Base-by-base conservation (phyloP, 2,888 invertebrate genomes). In the Minunthozetes semirufus region DNA sequence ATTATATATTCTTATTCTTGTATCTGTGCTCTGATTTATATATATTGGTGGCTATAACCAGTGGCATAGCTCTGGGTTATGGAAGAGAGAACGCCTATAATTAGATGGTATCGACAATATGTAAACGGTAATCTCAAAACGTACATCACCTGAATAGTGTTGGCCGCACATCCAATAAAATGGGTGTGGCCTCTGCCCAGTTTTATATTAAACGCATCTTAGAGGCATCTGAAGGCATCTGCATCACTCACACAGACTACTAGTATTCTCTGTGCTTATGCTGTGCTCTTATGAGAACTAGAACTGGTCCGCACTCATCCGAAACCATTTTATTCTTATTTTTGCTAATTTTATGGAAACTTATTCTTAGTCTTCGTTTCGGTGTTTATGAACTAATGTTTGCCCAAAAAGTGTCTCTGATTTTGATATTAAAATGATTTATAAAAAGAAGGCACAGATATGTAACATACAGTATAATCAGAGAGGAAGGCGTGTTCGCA, bases 1-100 rank as follows among this genome's bases (percentile, higher is more conserved):
- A 42, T 8, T 42, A 22, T 9, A 22, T 38, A 17, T 63, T 42
- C 27, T 59, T 13, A 27, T 59, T 9, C 27, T 11, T 29, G 29
- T 1, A 27, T 59, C 9, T 25, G 59, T 59, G 59, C 59, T 27
- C 59, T 59, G 59, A 15, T 29, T 27, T 66, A 66, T 66, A 66
- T 42, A 13, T 42, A 42, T 42, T 42, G 42, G 42, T 42, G 19
- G 19, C 27, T 25, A 38, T 66, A 66, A 66, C 66, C 66, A 66
- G 66, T 66, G 66, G 66, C 66, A 66, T 66, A 42, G 66, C 66
- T 66, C 42, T 42, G 66, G 66, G 66, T 66, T 66, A 66, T 66
- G 66, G 66, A 66, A 66, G 66, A 66, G 66, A 66, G 66, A 66
- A 66, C 66, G 66, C 66, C 66, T 66, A 66, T 66, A 66, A 66